Evolutionary conservation across 2,113 vertebrate genomes (phyloP).

Genomic region (Panthera uncia): DNA sequence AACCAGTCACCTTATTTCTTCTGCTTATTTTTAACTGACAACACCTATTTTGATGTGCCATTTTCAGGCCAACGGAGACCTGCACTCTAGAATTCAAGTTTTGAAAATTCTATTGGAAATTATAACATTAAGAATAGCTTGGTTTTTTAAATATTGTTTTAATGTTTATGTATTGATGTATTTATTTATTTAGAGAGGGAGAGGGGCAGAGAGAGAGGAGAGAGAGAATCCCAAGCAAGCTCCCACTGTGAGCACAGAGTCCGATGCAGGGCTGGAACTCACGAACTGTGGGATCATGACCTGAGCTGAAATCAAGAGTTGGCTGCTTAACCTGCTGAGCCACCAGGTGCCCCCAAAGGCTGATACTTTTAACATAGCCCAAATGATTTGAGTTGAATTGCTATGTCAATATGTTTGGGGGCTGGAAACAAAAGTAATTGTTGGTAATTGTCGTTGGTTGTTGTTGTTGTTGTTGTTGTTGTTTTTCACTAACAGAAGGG

Average conservation of each 20-base stretch:
- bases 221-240: too few relatives aligned
- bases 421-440: background rate
- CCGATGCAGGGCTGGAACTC: too few relatives aligned
- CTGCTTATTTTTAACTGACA: background rate
- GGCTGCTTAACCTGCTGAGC: too few relatives aligned
- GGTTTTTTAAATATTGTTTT: too few relatives aligned
- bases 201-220: too few relatives aligned
- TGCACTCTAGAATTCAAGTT: background rate
- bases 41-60: background rate
- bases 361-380: background rate
- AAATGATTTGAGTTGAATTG: background rate
- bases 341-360: background rate
- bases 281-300: too few relatives aligned
- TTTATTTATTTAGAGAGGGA: too few relatives aligned
- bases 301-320: too few relatives aligned
- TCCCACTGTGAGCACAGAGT: too few relatives aligned
- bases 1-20: background rate
- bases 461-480: background rate
- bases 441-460: background rate
- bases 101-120: background rate
- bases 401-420: background rate
- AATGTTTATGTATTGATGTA: too few relatives aligned
- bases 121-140: background rate
- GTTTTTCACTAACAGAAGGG: background rate
- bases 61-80: background rate